Evolutionary conservation across 2,888 invertebrate genomes (phyloP), one percentile per base, ranked within the genome.

Genomic region (Xestia rhomboidea): DNA sequence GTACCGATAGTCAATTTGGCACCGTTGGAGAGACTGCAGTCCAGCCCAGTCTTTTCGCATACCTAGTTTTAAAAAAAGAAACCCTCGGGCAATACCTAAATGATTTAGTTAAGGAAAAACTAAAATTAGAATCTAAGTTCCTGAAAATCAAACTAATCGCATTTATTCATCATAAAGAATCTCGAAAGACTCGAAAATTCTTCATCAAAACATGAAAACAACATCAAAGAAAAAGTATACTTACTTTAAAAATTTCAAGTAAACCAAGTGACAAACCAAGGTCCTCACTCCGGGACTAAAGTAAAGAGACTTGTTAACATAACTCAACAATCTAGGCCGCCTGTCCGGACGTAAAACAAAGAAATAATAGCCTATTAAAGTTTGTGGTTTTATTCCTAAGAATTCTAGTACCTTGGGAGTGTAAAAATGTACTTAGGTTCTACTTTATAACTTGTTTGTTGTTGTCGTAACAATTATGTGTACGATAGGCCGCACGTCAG

Each of bases 271-370:
- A 70, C 73, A 80, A 70, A 68, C 44, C 73, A 69, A 71, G 77
- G 62, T 60, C 69, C 64, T 69, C 60, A 78, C 66, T 70, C 57
- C 41, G 70, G 57, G 70, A 68, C 82, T 89, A 87, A 34, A 90
- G 87, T 89, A 84, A 87, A 82, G 82, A 89, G 89, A 76, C 90
- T 84, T 89, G 90, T 89, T 87, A 87, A 88, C 86, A 82, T 84
- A 79, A 81, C 80, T 79, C 81, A 80, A 81, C 81, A 80, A 84
- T 86, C 87, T 82, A 82, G 84, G 85, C 72, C 88, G 77, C 38
- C 82, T 77, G 79, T 72, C 70, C 70, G 54, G 73, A 77, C 70
- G 70, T 76, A 70, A 86, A 81, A 72, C 68, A 68, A 84, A 86
- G 84, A 79, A 78, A 84, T 87, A 90, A 89, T 84, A 86, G 79